Percentiles rank a stretch among this genome's conserved stretches.
Conservation (phyloP, 2,797 vertebrate species). For the Scyliorhinus canicula region DNA sequence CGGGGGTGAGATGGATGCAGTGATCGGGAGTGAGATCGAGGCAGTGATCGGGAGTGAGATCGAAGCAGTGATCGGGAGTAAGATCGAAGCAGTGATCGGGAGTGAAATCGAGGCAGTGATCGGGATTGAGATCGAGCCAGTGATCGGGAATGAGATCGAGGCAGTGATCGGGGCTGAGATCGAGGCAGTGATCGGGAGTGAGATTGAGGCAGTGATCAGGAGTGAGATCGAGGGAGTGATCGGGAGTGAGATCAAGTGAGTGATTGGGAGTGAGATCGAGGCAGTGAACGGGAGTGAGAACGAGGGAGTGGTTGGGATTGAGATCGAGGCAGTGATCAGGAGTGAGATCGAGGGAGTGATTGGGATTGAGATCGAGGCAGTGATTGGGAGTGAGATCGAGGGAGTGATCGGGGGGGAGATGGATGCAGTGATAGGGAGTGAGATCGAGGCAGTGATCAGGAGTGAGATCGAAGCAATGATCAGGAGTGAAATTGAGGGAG, state of each 20-base stretch:
- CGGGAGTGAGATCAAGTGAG: neutral
- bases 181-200: neutral
- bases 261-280: neutral
- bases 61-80: neutral
- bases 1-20: too few species aligned
- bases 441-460: too few species aligned
- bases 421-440: too few species aligned
- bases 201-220: neutral
- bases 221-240: neutral
- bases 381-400: too few species aligned
- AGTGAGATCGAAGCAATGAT: too few species aligned
- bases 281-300: neutral
- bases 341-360: neutral
- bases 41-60: too few species aligned
- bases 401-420: too few species aligned
- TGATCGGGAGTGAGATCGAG: neutral
- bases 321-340: too few species aligned
- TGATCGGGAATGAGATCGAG: neutral
- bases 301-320: too few species aligned
- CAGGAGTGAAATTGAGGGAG: too few species aligned
- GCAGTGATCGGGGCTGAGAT: neutral
- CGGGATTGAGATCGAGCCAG: neutral
- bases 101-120: neutral
- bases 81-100: neutral
- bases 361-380: too few species aligned